phyloP scores from a whole-genome alignment of 1,140 invertebrate species.

The Drosophila nasuta region DNA sequence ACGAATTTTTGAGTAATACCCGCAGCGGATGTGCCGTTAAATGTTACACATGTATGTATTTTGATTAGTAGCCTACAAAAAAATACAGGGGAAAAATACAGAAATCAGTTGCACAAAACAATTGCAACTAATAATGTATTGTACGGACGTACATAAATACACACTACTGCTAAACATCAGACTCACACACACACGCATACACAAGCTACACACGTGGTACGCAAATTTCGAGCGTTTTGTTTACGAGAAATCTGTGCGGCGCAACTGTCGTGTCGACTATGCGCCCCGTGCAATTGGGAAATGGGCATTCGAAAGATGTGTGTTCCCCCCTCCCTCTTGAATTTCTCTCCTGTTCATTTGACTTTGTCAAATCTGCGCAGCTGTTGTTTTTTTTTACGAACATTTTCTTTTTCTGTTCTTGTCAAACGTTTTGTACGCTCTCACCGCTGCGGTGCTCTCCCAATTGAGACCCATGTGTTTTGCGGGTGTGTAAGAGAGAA shows the following conservation, averaged over 20 bases:
- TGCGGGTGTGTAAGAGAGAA: slow-evolving; percentile 19
- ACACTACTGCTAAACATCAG: slow-evolving; percentile 4
- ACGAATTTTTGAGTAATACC: slow-evolving; percentile 45
- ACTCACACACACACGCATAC: slow-evolving; percentile 25
- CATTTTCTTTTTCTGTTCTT: slow-evolving; percentile 32
- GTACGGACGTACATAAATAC: slow-evolving; percentile 12
- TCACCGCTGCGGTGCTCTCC: slow-evolving; percentile 41
- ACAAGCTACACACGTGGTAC: slow-evolving; percentile 70
- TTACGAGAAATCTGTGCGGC: slow-evolving; percentile 54
- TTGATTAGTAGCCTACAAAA: slow-evolving; percentile 45
- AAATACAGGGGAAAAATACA: slow-evolving; percentile 7
- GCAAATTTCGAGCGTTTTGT: slow-evolving; percentile 64
- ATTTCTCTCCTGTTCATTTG: slow-evolving; percentile 40
- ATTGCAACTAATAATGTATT: slow-evolving; percentile 33
- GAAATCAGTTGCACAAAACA: slow-evolving; percentile 52
- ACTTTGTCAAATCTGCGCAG: slow-evolving; percentile 71
- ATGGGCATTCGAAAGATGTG: slow-evolving; percentile 29
- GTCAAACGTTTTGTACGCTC: slow-evolving; percentile 51
- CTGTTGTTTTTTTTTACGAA: slow-evolving; percentile 58
- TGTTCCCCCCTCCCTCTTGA: not conserved
- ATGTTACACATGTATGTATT: slow-evolving; percentile 50
- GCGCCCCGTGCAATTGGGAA: slow-evolving; percentile 48
- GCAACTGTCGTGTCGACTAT: slow-evolving; percentile 41
- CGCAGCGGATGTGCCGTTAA: slow-evolving; percentile 60
- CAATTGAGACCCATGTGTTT: slow-evolving; percentile 52